Evolutionary conservation across 2,113 vertebrate genomes (phyloP).

Genomic region (Phalacrocorax aristotelis): DNA sequence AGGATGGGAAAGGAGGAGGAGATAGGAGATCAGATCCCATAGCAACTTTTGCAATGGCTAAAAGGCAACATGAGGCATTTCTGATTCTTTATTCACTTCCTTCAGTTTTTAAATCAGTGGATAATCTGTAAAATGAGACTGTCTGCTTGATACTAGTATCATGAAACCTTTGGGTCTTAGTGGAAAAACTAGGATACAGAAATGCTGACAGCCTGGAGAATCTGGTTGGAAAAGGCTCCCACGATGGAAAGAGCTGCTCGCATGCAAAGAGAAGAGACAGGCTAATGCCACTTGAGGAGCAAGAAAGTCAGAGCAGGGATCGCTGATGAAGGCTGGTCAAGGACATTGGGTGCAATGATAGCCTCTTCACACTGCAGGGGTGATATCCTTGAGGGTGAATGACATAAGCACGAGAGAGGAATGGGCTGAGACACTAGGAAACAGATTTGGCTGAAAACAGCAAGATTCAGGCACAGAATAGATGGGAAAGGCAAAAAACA

Average conservation of each 20-base stretch:
- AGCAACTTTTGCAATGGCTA: neutral
- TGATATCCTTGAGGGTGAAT: neutral
- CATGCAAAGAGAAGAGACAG: neutral
- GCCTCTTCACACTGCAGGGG: neutral
- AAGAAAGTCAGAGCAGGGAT: neutral
- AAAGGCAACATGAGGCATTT: neutral
- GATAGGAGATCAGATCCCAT: neutral
- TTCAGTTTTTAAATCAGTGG: neutral
- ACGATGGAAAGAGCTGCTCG: neutral
- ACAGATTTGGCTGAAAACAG: neutral
- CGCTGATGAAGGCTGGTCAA: neutral
- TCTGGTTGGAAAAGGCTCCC: neutral
- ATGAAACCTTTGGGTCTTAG: neutral
- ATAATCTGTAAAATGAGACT: neutral
- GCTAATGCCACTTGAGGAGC: neutral
- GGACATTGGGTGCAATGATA: neutral
- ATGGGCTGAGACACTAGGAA: neutral
- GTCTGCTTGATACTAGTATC: neutral
- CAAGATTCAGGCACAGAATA: neutral
- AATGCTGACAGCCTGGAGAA: neutral
- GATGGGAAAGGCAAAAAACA: neutral
- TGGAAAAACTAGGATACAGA: neutral
- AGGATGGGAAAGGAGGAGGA: neutral
- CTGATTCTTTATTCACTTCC: neutral
- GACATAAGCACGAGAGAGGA: neutral